These are phyloP conservation scores for Phengaris alcon DNA, from an alignment of 2,888 invertebrate species.

Conservation along the genomic window DNA sequence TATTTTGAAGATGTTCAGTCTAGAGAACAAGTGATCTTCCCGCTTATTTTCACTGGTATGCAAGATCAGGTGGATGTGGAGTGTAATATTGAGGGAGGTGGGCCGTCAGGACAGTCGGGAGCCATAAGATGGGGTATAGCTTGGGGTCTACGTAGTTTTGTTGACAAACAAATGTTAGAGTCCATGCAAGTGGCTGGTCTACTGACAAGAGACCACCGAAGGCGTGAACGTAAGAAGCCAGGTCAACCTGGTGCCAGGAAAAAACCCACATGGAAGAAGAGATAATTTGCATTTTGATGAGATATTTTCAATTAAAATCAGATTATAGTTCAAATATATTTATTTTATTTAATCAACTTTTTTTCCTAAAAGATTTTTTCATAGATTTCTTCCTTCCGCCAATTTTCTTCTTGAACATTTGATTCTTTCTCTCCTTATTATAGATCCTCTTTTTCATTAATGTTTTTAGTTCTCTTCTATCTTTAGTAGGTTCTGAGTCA, in stretches of 20 bases:
- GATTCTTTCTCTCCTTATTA: conserved; percentile 77
- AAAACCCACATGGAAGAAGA: conserved; percentile 94
- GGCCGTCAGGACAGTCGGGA: conserved; percentile 90
- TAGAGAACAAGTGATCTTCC: conserved; percentile 92
- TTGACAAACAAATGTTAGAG: conserved; percentile 86
- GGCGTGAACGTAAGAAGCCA: conserved; percentile 93
- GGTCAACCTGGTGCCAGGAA: conserved; percentile 94
- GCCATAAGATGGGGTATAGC: conserved; percentile 93
- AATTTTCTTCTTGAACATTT: conserved; percentile 75
- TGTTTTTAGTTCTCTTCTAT: conserved; percentile 82
- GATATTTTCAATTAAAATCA: conserved; percentile 22
- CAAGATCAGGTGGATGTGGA: conserved; percentile 90
- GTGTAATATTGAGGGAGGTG: conserved; percentile 86
- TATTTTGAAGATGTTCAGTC: conserved; percentile 86
- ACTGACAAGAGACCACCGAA: conserved; percentile 87
- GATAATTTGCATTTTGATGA: conserved; percentile 32
- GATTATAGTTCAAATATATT: conserved; percentile 9
- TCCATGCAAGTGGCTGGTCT: conserved; percentile 94
- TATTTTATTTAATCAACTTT: conserved; percentile 43
- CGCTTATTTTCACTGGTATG: conserved; percentile 88
- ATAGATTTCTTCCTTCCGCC: conserved; percentile 66
- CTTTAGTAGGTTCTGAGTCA: conserved; percentile 62
- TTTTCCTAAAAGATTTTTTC: conserved; percentile 60
- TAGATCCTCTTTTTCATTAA: conserved; percentile 82
- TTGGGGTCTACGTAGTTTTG: conserved; percentile 90